phyloP scores from a whole-genome alignment of 2,888 invertebrate species.

The Pyrochroa serraticornis region DNA sequence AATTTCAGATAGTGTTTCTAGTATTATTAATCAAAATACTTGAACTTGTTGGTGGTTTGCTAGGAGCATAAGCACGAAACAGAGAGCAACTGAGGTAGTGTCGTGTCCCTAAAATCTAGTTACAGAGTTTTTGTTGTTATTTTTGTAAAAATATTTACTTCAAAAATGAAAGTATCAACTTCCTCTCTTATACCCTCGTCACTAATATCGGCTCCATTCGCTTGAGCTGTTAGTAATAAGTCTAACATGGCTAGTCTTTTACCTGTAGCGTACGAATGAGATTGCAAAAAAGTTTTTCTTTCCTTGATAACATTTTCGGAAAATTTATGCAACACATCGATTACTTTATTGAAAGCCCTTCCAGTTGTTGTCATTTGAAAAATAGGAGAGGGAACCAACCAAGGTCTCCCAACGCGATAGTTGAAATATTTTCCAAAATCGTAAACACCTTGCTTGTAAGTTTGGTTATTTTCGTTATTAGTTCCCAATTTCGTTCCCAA shows the following conservation, averaged over 20 bases:
- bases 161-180: constrained; percentile 68
- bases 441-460: constrained; percentile 5
- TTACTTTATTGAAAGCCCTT: constrained; percentile 55
- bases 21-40: constrained; percentile 39
- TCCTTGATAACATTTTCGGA: constrained; percentile 23
- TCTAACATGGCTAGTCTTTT: constrained; percentile 64
- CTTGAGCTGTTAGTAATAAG: constrained; percentile 60
- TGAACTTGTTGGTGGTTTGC: constrained; percentile 60
- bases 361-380: constrained; percentile 63
- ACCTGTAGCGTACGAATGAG: constrained; percentile 35
- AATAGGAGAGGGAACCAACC: constrained; percentile 63
- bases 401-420: constrained; percentile 59
- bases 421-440: neutral
- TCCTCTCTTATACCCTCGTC: constrained; percentile 63
- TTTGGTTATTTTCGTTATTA: neutral
- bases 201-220: constrained; percentile 57
- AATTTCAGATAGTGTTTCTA: neutral
- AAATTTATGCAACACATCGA: constrained; percentile 45
- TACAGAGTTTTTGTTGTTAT: neutral
- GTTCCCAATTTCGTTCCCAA: constrained; percentile 62
- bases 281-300: constrained; percentile 14
- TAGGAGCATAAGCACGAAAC: constrained; percentile 58
- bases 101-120: constrained; percentile 63
- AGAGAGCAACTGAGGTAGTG: constrained; percentile 62
- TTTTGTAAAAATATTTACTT: constrained; percentile 51